Evolutionary conservation across 1,140 invertebrate genomes (phyloP), one percentile per base, ranked within the genome.

Genomic region (Drosophila tristis): DNA sequence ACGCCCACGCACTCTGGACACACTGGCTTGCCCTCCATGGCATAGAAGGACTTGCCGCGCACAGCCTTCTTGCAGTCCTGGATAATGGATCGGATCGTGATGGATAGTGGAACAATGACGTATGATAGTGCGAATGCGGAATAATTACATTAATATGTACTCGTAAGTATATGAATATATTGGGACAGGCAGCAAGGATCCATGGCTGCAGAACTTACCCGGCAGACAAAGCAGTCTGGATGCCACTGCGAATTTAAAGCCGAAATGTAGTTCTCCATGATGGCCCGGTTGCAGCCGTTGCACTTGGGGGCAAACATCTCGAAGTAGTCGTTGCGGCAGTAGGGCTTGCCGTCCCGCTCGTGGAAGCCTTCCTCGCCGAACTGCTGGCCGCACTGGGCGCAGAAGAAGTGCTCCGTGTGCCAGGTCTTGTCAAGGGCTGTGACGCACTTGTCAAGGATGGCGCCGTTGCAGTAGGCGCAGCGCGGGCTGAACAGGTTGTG

Each of bases 391-490:
- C 99, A 99, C 90, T 99, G 98, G 47, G 97, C 97, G 93, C 99
- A 99, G 94, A 99, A 98, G 94, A 99, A 99, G 93, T 99, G 98
- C 92, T 99, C 98, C 66, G 98, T 98, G 92, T 99, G 99, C 98
- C 98, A 99, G 47, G 98, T 99, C 92, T 98, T 98, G 90, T 99
- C 98, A 91, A 99, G 93, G 2, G 99, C 99, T 1, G 98, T 99
- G 39, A 99, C 97, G 93, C 98, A 99, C 98, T 99, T 99, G 98
- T 99, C 98, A 80, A 99, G 94, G 92, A 99, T 99, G 7, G 99
- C 97, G 74, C 98, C 98, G 92, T 99, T 98, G 94, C 99, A 99
- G 93, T 99, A 99, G 65, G 97, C 97, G 93, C 99, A 99, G 86
- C 98, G 94, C 1, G 99, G 99, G 59, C 98, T 99, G 93, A 99